Evolutionary conservation across 2,113 vertebrate species (phyloP), one percentile per base, ranked within the genome.

Genomic region (Anthoscopus minutus): DNA sequence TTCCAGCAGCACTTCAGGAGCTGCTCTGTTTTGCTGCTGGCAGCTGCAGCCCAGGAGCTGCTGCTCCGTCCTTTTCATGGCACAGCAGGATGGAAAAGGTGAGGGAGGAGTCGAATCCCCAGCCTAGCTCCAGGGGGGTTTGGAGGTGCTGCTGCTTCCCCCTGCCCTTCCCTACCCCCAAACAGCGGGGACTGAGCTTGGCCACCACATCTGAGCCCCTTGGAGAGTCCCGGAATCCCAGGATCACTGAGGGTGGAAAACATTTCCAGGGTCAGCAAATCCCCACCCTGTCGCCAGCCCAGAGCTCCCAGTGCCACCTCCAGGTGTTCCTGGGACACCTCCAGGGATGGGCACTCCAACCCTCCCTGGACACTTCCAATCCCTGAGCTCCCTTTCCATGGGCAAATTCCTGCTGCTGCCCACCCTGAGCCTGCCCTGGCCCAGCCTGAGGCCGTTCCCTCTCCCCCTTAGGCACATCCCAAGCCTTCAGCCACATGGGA

Each of bases 401-500:
- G 5, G 1, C 17, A 57, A 72, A 57, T 80, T 64, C 31, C 30
- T 71, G 11, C 48, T 88, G n/a, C 0, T 62, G 31, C 2, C n/a
- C 57, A 5, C 0, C 16, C 57, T 71, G 74, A 25, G 4, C 85
- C 48, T 78, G 0, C 33, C 33, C 37, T 60, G 62, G 37, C 33
- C 14, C 53, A 77, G 71, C n/a, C 13, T 56, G 74, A 22, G 65
- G 30, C 65, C 0, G 0, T 31, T 30, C 15, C 50, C 42, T 48
- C 74, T 40, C 37, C 10, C 13, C 27, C 24, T 44, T 5, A 11
- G 53, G 30, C 2, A 3, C 15, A 16, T 23, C 22, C 9, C 1
- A 1, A 69, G 37, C 38, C 44, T 88, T 22, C 53, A 79, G 60
- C 27, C 44, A 5, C 1, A 0, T 2, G 40, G 54, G 54, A 42